Evolutionary conservation across 2,113 vertebrate species (phyloP), one percentile per base, ranked within the genome.

Genomic region (Nicator chloris): DNA sequence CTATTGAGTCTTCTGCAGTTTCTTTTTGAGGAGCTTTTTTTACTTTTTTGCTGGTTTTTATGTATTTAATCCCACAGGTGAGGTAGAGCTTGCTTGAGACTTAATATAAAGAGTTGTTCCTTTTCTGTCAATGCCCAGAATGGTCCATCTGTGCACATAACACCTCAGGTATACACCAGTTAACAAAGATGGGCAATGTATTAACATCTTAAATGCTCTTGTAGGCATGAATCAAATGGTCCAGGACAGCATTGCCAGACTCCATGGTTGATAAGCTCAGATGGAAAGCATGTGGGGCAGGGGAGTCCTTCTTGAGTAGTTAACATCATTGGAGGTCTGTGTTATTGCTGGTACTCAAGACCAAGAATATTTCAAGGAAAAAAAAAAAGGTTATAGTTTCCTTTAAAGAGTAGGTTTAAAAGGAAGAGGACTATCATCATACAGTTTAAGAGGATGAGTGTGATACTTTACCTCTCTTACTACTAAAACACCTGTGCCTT

Each of bases 191-290:
- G 33, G 33, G 27, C 65, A n/a, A 0, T 64, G 27, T 44, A 15
- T 81, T 63, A 44, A 23, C 20, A 45, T 50, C 24, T 68, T 56
- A 64, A 57, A 45, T 76, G 16, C 15, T 65, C 27, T 61, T 60
- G 17, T 49, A 31, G 27, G 9, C 0, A 2, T 6, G 19, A n/a
- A 0, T 82, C 30, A 30, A 18, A 71, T 0, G 0, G 19, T 19
- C 27, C n/a, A 39, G 30, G 19, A 59, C 16, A 26, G 7, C 30
- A 7, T 21, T 81, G 70, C 49, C 47, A 31, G 39, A 23, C 39
- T 49, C 42, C 0, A 0, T 24, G 12, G 30, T 13, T 63, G 42
- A 39, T 56, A 81, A 84, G 12, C 39, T 89, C 26, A 59, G 35
- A 24, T 57, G 70, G n/a, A 86, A 83, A 59, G 21, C 39, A 31